phyloP scores from a whole-genome alignment of 2,888 invertebrate species.

The Campoplex capitator region DNA sequence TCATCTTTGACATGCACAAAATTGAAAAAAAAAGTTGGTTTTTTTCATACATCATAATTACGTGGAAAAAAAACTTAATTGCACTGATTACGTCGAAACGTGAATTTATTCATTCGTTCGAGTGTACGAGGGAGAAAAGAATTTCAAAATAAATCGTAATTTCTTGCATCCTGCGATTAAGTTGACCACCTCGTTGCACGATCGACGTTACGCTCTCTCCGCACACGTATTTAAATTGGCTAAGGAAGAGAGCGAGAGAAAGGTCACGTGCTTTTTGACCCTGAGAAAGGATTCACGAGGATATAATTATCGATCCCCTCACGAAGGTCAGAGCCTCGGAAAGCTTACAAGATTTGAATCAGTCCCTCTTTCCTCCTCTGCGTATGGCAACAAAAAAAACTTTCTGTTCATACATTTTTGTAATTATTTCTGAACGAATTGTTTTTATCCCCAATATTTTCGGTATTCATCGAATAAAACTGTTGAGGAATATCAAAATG shows the following conservation, averaged over 20 bases:
- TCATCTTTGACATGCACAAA: neutral
- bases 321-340: neutral
- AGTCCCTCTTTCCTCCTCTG: neutral
- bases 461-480: too few species aligned
- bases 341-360: neutral
- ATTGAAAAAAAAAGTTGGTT: neutral
- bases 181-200: slow-evolving; percentile 36
- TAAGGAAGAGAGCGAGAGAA: neutral
- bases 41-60: neutral
- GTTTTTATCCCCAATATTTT: too few species aligned
- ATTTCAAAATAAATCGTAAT: slow-evolving; percentile 49
- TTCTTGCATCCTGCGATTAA: slow-evolving; percentile 61
- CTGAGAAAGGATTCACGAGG: slow-evolving; percentile 35
- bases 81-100: neutral
- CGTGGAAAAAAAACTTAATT: neutral
- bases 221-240: slow-evolving; percentile 33
- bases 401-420: neutral
- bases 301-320: slow-evolving; percentile 34
- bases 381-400: neutral
- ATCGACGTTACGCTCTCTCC: slow-evolving; percentile 30
- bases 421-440: too few species aligned
- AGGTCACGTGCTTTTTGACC: slow-evolving; percentile 50
- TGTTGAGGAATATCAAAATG: too few species aligned
- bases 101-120: neutral
- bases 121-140: slow-evolving; percentile 16